Percentiles rank a stretch among this genome's conserved stretches.
Conservation (phyloP, 2,888 invertebrate genomes). For the Drymonia ruficornis region DNA sequence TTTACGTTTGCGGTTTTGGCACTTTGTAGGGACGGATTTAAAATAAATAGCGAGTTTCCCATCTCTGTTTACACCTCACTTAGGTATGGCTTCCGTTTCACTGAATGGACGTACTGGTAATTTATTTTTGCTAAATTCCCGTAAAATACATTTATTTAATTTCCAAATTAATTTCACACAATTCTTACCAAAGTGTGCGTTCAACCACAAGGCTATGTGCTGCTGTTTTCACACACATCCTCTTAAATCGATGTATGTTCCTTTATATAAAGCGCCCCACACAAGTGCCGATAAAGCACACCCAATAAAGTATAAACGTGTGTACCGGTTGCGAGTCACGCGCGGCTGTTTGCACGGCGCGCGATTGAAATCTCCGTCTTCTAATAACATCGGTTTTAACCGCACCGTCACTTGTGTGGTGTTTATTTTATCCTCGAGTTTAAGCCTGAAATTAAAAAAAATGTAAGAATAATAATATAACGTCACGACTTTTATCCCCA, state of each 20-base stretch:
- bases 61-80: constrained; percentile 9
- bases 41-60: constrained; percentile 22
- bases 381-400: background rate
- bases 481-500: too few species aligned
- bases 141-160: background rate
- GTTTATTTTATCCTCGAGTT: too few species aligned
- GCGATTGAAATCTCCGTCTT: background rate
- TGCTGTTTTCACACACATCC: too few species aligned
- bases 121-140: background rate
- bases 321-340: background rate
- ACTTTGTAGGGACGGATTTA: constrained; percentile 15
- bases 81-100: constrained; percentile 13
- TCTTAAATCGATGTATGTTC: too few species aligned
- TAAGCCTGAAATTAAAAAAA: too few species aligned
- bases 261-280: too few species aligned
- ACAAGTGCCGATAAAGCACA: too few species aligned
- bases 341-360: background rate
- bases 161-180: too few species aligned
- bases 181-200: too few species aligned
- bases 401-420: background rate
- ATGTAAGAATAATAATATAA: too few species aligned
- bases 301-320: background rate
- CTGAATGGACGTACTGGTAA: background rate
- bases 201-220: too few species aligned
- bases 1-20: constrained; percentile 25